Evolutionary conservation across 2,113 vertebrate genomes (phyloP).

Genomic region (Stigmatopora nigra): DNA sequence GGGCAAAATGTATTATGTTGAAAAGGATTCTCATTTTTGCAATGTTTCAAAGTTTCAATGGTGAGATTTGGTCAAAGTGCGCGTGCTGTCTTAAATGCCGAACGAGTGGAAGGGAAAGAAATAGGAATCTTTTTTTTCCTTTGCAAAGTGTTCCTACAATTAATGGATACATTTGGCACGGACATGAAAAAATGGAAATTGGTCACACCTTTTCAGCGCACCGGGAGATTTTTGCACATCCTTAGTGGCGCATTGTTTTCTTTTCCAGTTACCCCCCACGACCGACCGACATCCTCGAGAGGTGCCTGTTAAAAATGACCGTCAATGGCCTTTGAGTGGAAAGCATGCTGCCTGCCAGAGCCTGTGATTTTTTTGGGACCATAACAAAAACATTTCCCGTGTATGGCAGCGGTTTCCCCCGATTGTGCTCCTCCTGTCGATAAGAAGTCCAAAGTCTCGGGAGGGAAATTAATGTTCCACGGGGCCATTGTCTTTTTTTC

Average conservation of each 20-base stretch:
- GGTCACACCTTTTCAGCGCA: slow-evolving; percentile 18
- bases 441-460: slow-evolving; percentile 45
- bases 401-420: slow-evolving; percentile 49
- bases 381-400: slow-evolving; percentile 60
- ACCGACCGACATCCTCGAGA: slow-evolving; percentile 30
- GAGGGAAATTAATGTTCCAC: slow-evolving; percentile 52
- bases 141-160: too few species aligned
- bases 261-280: slow-evolving; percentile 3
- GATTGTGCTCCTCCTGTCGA: slow-evolving; percentile 45
- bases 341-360: slow-evolving; percentile 25
- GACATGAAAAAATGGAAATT: not conserved
- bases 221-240: slow-evolving; percentile 14
- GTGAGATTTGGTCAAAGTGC: too few species aligned
- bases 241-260: slow-evolving; percentile 38
- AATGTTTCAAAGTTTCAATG: too few species aligned
- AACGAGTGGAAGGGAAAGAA: too few species aligned
- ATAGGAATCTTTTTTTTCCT: too few species aligned
- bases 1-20: too few species aligned
- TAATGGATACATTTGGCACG: not conserved
- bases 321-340: slow-evolving; percentile 10
- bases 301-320: slow-evolving; percentile 22
- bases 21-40: too few species aligned
- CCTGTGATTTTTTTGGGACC: slow-evolving; percentile 6
- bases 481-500: slow-evolving; percentile 23
- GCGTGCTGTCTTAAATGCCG: too few species aligned